phyloP scores from a whole-genome alignment of 1,140 invertebrate genomes.

The Plectrocnemia conspersa region DNA sequence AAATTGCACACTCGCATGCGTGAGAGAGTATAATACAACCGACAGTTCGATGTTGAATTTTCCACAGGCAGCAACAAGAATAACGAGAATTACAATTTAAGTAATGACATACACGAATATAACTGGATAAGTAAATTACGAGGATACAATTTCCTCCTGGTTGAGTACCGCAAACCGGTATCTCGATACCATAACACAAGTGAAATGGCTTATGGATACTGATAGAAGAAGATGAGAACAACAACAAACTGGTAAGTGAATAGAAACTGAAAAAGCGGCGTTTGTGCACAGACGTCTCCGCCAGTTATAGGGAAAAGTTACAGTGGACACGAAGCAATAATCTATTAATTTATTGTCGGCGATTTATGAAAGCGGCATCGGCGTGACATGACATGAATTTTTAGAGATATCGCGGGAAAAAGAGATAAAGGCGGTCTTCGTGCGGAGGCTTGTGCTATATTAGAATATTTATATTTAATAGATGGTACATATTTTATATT shows the following conservation, averaged over 20 bases:
- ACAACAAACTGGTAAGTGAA: not conserved
- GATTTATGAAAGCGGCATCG: slow-evolving; percentile 2
- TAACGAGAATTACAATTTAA: no score
- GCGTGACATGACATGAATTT: no score
- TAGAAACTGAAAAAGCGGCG: slow-evolving; percentile 4
- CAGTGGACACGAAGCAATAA: slow-evolving; percentile 26
- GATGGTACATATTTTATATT: not conserved
- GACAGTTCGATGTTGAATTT: no score
- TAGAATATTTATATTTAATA: not conserved
- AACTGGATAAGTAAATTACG: not conserved
- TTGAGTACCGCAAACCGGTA: not conserved
- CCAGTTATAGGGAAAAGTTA: slow-evolving; percentile 25
- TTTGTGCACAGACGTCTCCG: slow-evolving; percentile 19
- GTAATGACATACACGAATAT: not conserved
- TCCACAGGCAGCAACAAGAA: no score
- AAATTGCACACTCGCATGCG: no score
- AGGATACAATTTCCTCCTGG: slow-evolving; percentile 4
- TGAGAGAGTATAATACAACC: no score
- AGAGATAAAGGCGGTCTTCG: no score
- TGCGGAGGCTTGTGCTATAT: no score
- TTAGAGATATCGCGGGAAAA: no score
- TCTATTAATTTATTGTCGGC: slow-evolving; percentile 24
- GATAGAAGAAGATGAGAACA: not conserved
- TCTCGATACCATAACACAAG: not conserved
- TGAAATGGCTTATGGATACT: not conserved